These are phyloP conservation scores for Apotomis capreana DNA, from an alignment of 2,888 invertebrate genomes.

Conservation along the genomic window DNA sequence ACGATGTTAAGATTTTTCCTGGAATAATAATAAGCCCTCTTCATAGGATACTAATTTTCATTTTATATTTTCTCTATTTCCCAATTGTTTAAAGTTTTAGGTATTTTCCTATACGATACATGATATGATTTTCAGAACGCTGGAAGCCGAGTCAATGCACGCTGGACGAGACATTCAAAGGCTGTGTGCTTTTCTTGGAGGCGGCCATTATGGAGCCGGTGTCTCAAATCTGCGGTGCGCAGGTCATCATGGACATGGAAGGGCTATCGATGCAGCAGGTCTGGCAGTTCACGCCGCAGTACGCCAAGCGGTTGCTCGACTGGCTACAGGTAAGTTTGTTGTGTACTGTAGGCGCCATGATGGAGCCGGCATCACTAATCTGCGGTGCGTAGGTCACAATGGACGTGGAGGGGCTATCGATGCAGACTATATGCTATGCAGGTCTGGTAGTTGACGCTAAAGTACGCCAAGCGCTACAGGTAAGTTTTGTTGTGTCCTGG, in stretches of 20 bases:
- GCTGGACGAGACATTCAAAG: conserved; percentile 92
- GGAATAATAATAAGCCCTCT: too few relatives aligned
- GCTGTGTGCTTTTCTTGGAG: conserved; percentile 90
- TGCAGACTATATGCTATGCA: too few relatives aligned
- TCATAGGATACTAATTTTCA: too few relatives aligned
- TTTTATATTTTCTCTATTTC: too few relatives aligned
- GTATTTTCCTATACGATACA: neutral
- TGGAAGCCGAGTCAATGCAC: conserved; percentile 92
- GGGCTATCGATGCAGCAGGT: conserved; percentile 91
- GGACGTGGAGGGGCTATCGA: conserved; percentile 88
- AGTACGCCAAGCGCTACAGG: too few relatives aligned
- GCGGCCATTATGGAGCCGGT: conserved; percentile 92
- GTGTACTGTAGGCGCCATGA: conserved; percentile 70
- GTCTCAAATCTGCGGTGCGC: conserved; percentile 89
- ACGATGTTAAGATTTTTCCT: too few relatives aligned
- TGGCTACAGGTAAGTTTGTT: conserved; percentile 86
- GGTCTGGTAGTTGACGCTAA: too few relatives aligned
- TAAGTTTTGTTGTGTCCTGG: conserved; percentile 86
- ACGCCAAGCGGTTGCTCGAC: conserved; percentile 92
- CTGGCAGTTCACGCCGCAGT: conserved; percentile 93
- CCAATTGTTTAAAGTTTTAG: too few relatives aligned
- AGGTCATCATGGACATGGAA: conserved; percentile 94
- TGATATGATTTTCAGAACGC: conserved; percentile 81
- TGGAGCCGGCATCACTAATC: conserved; percentile 90
- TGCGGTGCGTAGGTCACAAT: conserved; percentile 91